Evolutionary conservation across 1,140 invertebrate genomes (phyloP).

Genomic region (Ericerus pela): DNA sequence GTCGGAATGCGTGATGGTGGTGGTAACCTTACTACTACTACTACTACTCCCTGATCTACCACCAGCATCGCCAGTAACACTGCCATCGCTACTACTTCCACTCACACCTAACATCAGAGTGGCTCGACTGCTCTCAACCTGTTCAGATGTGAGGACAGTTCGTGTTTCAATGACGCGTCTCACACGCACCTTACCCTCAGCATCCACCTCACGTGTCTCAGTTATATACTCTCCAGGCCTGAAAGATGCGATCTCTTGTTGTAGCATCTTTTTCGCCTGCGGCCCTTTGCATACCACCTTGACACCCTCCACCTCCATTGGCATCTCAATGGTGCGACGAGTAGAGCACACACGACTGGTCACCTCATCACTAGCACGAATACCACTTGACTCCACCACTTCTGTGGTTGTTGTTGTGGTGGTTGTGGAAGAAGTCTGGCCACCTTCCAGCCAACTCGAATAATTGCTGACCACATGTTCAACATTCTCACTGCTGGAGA

Average conservation of each 20-base stretch:
- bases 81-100: no score
- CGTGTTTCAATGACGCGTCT: slow-evolving; percentile 35
- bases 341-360: slow-evolving; percentile 17
- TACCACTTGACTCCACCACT: slow-evolving; percentile 26
- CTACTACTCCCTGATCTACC: no score
- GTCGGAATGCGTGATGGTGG: no score
- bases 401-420: no score
- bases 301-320: slow-evolving; percentile 36
- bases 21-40: no score
- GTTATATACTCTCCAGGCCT: slow-evolving; percentile 35
- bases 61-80: no score
- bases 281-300: slow-evolving; percentile 38
- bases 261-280: slow-evolving; percentile 35
- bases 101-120: no score
- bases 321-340: slow-evolving; percentile 34
- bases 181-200: slow-evolving; percentile 37
- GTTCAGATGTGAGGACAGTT: slow-evolving; percentile 31
- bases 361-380: background rate
- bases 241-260: slow-evolving; percentile 36
- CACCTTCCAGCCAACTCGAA: slow-evolving; percentile 31
- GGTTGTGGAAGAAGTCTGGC: no score
- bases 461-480: slow-evolving; percentile 31
- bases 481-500: slow-evolving; percentile 50
- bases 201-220: slow-evolving; percentile 36
- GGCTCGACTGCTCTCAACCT: slow-evolving; percentile 13